A percentile compares a stretch with the other conserved stretches of the same genome.
phyloP scores from a whole-genome alignment of 2,113 vertebrate species.

The Xiphorhynchus elegans region DNA sequence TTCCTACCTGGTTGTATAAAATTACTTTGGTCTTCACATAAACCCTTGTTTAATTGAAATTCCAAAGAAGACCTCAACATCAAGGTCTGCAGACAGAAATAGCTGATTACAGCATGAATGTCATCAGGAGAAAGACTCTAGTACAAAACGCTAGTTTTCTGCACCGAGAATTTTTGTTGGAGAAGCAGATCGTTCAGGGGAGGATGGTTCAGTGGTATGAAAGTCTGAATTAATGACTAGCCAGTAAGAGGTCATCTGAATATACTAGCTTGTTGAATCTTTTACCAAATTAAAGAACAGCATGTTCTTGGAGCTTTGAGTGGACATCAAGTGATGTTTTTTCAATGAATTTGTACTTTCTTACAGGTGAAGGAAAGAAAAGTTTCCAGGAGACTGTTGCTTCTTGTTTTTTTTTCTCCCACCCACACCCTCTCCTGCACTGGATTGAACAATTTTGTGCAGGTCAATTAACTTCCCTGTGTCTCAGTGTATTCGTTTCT shows the following conservation, averaged over 20 bases:
- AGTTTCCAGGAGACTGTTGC: neutral
- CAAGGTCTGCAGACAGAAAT: neutral
- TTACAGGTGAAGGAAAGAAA: neutral
- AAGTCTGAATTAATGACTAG: constrained; percentile 35
- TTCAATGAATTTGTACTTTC: neutral
- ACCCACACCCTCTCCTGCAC: accelerated
- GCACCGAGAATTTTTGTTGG: neutral
- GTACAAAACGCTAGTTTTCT: neutral
- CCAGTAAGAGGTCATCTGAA: neutral
- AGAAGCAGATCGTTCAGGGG: neutral
- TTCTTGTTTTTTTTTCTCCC: neutral
- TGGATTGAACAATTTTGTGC: neutral
- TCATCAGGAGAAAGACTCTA: neutral
- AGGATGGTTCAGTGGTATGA: neutral
- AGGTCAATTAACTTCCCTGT: neutral
- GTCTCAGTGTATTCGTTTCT: neutral
- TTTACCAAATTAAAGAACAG: constrained; percentile 4
- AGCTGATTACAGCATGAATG: neutral
- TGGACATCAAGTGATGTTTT: neutral
- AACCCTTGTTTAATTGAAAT: neutral
- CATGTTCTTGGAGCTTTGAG: neutral
- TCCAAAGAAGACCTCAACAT: neutral
- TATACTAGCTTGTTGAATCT: neutral
- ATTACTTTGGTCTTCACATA: neutral
- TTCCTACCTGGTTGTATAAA: neutral